Evolutionary conservation across 2,888 invertebrate species (phyloP), one percentile per base, ranked within the genome.

Genomic region (Philaethria dido): DNA sequence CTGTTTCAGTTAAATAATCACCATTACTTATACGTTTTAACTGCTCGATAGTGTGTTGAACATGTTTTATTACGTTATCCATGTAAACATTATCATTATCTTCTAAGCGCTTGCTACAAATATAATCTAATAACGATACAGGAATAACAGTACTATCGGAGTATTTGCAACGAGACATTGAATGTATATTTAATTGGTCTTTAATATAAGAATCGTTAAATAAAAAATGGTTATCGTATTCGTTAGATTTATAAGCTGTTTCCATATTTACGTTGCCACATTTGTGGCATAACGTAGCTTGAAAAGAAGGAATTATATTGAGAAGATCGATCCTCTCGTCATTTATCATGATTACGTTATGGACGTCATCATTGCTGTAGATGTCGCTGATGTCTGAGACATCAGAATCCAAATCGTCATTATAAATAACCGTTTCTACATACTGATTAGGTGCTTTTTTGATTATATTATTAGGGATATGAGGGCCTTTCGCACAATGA

Each of bases 1-100:
- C 88, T 75, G 75, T 86, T 1, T 89, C 89, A 3, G 89, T 89
- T 66, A 92, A 79, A 71, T 86, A 92, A 69, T 92, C 92, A 1
- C 92, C 92, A 64, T 92, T 90, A 69, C 91, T 91, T 22, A 92
- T 92, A 16, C 90, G 84, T 73, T 88, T 91, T n/a, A 92, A 75
- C 70, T 92, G 91, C 2, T 91, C 90, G 64, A 92, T 90, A 0
- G 89, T 89, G 62, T 87, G 80, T 64, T 84, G 84, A 0, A 90
- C 90, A 68, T 91, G 86, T 74, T 75, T 77, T 44, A 92, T 91
- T 6, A 92, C 81, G 64, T 85, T 90, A 13, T 92, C 92, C 89
- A 92, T 89, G 69, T 91, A 86, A 73, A 90, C 88, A 70, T 83
- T 88, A 64, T 86, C 87, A 72, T 88, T 87, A 55, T 89, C 88